phyloP scores from a whole-genome alignment of 2,888 invertebrate species.

The Spodoptera littoralis region DNA sequence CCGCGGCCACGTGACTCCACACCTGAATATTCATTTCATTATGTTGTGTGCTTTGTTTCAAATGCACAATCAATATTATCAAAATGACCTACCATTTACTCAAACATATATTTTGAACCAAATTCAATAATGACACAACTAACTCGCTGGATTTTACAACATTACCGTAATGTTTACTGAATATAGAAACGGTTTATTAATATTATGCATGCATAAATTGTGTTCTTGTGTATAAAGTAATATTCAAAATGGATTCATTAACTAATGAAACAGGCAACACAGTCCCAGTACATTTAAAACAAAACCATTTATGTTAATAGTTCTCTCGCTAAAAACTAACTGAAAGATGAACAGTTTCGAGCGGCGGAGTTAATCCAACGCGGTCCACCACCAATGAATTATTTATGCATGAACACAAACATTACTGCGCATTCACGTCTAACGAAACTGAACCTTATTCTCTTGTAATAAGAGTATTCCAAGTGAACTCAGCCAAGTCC shows the following conservation, averaged over 20 bases:
- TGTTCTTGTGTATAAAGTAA: constrained; percentile 1
- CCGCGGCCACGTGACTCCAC: no score
- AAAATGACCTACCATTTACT: no score
- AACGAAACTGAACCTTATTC: constrained; percentile 34
- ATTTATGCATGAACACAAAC: constrained; percentile 56
- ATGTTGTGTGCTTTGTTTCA: no score
- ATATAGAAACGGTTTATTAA: no score
- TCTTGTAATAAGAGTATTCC: constrained; percentile 12
- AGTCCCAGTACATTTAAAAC: constrained; percentile 43
- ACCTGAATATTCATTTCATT: no score
- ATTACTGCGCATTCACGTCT: constrained; percentile 10
- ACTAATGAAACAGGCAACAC: constrained; percentile 23
- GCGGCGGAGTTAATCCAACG: constrained; percentile 60
- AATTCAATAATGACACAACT: no score
- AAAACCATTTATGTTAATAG: constrained; percentile 61
- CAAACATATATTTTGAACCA: no score
- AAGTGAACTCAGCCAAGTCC: constrained; percentile 17
- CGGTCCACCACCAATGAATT: constrained; percentile 62
- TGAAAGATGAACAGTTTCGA: constrained; percentile 62
- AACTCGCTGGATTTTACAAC: no score
- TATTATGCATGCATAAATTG: no score
- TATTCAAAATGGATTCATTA: constrained; percentile 13
- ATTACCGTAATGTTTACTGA: no score
- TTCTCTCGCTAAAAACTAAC: constrained; percentile 60
- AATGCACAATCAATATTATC: no score